These are phyloP conservation scores for Myxocyprinus asiaticus DNA, from an alignment of 2,113 vertebrate genomes.

Conservation along the genomic window DNA sequence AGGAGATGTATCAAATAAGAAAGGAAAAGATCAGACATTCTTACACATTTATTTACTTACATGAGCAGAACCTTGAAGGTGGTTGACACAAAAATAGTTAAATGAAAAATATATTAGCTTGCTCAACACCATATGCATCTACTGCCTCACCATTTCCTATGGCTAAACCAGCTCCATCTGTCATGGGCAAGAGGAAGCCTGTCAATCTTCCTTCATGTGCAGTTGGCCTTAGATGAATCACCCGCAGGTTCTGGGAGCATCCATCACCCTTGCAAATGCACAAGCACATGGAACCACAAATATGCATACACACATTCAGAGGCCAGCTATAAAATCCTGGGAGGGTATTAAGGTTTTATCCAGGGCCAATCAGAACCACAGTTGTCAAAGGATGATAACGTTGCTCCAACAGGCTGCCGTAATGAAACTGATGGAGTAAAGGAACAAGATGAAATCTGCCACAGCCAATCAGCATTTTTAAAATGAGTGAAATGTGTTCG, in stretches of 20 bases:
- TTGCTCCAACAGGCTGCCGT: constrained; percentile 44
- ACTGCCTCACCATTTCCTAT: constrained; percentile 21
- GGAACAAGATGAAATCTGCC: constrained; percentile 50
- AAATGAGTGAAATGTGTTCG: constrained; percentile 36
- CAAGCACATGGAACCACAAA: constrained; percentile 4
- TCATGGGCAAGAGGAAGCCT: constrained; percentile 28
- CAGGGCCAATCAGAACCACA: constrained; percentile 53
- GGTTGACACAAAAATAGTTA: background rate
- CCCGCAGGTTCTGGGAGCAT: constrained; percentile 9
- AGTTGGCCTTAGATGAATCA: constrained; percentile 36
- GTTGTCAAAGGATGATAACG: constrained; percentile 56
- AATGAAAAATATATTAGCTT: background rate
- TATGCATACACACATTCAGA: background rate
- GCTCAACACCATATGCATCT: background rate
- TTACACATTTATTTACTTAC: no score
- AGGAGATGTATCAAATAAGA: no score
- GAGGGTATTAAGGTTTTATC: constrained; percentile 31
- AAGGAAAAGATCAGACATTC: no score
- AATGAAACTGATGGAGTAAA: constrained; percentile 56
- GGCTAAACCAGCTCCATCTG: constrained; percentile 6
- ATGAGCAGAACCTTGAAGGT: background rate
- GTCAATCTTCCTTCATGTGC: constrained; percentile 35
- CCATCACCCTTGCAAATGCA: constrained; percentile 9
- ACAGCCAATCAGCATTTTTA: constrained; percentile 43
- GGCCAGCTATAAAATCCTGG: constrained; percentile 20